These are phyloP conservation scores for Ranitomeya imitator DNA, from an alignment of 2,113 vertebrate species.

Conservation along the genomic window DNA sequence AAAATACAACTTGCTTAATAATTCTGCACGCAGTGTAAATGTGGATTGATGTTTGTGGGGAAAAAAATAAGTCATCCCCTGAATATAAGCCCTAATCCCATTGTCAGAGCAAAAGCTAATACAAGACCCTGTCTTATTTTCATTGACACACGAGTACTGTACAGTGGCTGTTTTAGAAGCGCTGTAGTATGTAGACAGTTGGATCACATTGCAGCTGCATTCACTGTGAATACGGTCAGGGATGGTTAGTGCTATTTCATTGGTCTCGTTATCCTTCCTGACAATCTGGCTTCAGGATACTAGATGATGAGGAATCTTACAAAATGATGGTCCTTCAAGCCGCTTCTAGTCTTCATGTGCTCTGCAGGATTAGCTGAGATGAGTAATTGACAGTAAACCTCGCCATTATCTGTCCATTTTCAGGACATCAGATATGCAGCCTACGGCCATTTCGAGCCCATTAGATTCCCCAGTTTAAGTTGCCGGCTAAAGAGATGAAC, in stretches of 20 bases:
- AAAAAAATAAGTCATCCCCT: too few species aligned
- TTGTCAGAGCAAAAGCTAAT: too few species aligned
- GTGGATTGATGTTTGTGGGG: too few species aligned
- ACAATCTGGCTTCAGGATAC: background rate
- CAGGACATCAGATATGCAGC: constrained; percentile 64
- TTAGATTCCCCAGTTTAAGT: constrained; percentile 62
- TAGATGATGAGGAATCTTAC: background rate
- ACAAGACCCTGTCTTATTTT: too few species aligned
- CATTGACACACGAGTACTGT: too few species aligned
- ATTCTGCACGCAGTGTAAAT: too few species aligned
- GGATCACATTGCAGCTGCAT: background rate
- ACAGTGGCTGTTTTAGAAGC: too few species aligned
- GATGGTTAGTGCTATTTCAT: background rate
- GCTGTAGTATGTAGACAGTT: background rate
- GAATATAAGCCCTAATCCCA: too few species aligned
- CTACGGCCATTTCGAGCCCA: constrained; percentile 63
- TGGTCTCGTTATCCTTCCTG: background rate
- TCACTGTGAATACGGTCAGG: background rate
- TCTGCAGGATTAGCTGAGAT: constrained; percentile 59
- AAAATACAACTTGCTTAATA: too few species aligned
- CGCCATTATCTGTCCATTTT: constrained; percentile 70
- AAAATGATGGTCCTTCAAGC: background rate
- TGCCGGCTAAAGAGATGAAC: constrained; percentile 44
- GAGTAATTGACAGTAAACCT: constrained; percentile 58
- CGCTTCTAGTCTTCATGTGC: constrained; percentile 13